These are phyloP conservation scores for Nephrocerus scutellatus DNA, from an alignment of 2,888 invertebrate genomes.

Conservation along the genomic window DNA sequence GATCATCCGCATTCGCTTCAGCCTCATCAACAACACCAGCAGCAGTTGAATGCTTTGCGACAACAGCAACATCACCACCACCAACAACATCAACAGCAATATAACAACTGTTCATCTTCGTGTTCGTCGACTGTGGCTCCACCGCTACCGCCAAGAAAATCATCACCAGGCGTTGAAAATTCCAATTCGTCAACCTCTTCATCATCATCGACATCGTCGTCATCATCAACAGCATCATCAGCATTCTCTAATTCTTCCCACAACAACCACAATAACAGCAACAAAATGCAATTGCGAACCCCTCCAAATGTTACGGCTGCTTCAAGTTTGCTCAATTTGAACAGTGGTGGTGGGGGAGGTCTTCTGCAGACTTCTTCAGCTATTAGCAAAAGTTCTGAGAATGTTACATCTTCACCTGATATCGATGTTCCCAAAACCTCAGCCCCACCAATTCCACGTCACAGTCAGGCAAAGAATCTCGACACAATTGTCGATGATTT, in stretches of 20 bases:
- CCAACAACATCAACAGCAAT: too few relatives aligned
- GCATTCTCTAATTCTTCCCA: too few relatives aligned
- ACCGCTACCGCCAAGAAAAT: slow-evolving; percentile 56
- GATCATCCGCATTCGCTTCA: slow-evolving; percentile 19
- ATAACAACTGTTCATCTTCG: background rate
- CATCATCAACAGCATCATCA: slow-evolving; percentile 26
- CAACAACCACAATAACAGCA: slow-evolving; percentile 26
- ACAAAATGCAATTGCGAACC: slow-evolving; percentile 26
- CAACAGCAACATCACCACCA: slow-evolving; percentile 5
- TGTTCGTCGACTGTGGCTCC: slow-evolving; percentile 39
- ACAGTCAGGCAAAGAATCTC: slow-evolving; percentile 30
- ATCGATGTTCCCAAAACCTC: slow-evolving; percentile 39
- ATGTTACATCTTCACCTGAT: slow-evolving; percentile 31
- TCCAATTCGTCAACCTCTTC: too few relatives aligned
- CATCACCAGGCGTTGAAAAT: slow-evolving; percentile 45
- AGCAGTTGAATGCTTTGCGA: slow-evolving; percentile 13
- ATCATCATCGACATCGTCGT: too few relatives aligned
- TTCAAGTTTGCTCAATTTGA: slow-evolving; percentile 14
- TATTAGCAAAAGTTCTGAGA: slow-evolving; percentile 37
- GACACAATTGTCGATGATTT: slow-evolving; percentile 42
- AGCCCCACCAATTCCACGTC: slow-evolving; percentile 47
- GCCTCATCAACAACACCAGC: slow-evolving; percentile 17
- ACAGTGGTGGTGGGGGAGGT: too few relatives aligned
- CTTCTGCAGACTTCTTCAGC: slow-evolving; percentile 20
- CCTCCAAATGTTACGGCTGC: background rate